phyloP scores from a whole-genome alignment of 2,797 vertebrate species.

The Gallirallus australis region DNA sequence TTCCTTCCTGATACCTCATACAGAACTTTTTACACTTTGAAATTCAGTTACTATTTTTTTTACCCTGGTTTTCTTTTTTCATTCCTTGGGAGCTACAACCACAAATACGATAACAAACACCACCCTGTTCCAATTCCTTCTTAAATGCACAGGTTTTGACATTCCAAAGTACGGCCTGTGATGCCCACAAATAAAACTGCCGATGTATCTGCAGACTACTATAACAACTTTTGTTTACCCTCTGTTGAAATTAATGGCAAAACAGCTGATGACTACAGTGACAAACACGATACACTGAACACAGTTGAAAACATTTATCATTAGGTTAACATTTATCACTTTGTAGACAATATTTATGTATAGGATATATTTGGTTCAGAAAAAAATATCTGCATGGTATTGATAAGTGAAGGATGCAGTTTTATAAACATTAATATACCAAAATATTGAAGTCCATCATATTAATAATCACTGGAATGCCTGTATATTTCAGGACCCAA shows the following conservation, averaged over 20 bases:
- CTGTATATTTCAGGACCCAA: neutral
- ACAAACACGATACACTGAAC: neutral
- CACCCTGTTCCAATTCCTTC: neutral
- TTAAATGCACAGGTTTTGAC: neutral
- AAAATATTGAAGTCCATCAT: neutral
- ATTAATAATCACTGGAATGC: neutral
- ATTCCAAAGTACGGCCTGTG: neutral
- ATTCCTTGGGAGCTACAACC: neutral
- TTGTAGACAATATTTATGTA: neutral
- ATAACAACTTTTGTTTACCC: neutral
- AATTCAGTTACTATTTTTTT: neutral
- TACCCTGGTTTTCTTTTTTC: rapidly evolving
- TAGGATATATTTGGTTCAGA: neutral
- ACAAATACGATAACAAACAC: neutral
- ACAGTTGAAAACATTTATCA: neutral
- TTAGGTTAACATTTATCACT: neutral
- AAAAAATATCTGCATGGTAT: neutral
- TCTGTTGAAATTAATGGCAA: neutral
- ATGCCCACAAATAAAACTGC: neutral
- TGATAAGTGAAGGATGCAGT: neutral
- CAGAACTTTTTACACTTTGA: neutral
- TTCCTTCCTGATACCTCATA: neutral
- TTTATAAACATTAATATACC: neutral
- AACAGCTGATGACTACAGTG: neutral
- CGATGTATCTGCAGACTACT: neutral